Base-by-base conservation (phyloP, 1,140 invertebrate genomes). In the Octopus sinensis region DNA sequence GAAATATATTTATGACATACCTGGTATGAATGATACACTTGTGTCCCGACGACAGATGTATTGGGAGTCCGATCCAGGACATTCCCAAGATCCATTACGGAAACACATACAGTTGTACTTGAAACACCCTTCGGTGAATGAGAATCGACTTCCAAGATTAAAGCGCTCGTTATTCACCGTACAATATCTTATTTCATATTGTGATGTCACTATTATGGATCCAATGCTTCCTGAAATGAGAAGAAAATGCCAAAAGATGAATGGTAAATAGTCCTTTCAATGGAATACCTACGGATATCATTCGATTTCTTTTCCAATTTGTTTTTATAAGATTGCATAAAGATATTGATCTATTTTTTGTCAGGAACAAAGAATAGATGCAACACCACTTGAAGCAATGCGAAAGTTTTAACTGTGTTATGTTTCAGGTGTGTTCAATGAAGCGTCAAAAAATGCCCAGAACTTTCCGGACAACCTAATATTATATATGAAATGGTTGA, bases 81-180 rank as follows among this genome's bases (percentile, higher is more conserved):
- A 88, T 5, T 73, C 75, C 77, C 80, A 83, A 13, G 78, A 83
- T 6, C 87, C 87, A 79, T 87, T 82, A 78, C 85, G 87, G 7
- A 75, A 53, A 79, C 87, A 88, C 51, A 85, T 77, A 62, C 87
- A 88, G 10, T 85, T 79, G 53, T 82, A 85, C 82, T 82, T 84
- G n/a, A 84, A 75, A 76, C 87, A 88, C 13, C 81, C 85, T n/a
- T 86, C 85, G 53, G 82, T 81, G 81, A 86, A 84, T 1, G 80
- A 81, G 75, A 88, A 88, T 13, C 73, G 76, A 0, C 79, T 80
- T 73, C 84, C 82, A 43, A 77, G 62, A 17, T 56, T 43, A 43
- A 82, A 78, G 10, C 79, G 79, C 52, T 73, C 79, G 4, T 84
- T 85, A 51, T 85, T 53, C 6, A 83, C 85, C 30, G 82, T 54